Conservation (phyloP, 1,140 invertebrate species). For the Lucilia cuprina region DNA sequence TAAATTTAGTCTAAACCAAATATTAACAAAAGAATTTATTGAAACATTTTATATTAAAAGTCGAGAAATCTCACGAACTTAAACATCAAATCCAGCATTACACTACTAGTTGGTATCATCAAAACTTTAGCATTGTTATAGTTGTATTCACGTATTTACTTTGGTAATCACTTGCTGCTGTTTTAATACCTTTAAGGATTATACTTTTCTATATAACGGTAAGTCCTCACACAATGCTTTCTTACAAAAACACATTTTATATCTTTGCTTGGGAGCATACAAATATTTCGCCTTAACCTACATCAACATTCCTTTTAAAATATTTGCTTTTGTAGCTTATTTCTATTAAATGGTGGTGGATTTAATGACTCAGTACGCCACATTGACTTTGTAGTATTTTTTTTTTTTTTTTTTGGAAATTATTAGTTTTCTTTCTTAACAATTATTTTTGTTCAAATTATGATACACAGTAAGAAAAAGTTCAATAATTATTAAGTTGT, state of each 20-base stretch:
- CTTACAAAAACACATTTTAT: not conserved
- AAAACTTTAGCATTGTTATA: not conserved
- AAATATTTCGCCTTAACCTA: slow-evolving; percentile 10
- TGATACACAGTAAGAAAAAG: no score
- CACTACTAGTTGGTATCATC: not conserved
- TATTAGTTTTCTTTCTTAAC: no score
- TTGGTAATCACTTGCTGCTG: not conserved
- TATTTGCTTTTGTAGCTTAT: not conserved
- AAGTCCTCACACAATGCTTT: not conserved
- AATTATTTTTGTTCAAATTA: no score
- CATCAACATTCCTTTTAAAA: not conserved
- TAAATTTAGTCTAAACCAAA: not conserved
- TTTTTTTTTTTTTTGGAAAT: no score
- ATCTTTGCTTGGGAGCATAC: not conserved
- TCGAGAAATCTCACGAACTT: not conserved
- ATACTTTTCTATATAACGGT: not conserved
- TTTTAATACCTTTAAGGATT: slow-evolving; percentile 9
- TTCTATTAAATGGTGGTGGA: not conserved
- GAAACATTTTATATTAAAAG: not conserved
- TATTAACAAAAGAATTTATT: not conserved
- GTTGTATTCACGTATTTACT: not conserved
- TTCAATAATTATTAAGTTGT: no score
- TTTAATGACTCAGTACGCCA: not conserved
- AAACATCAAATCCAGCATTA: not conserved
- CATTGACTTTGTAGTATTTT: not conserved